Percentiles rank a stretch among this genome's conserved stretches.
These are phyloP conservation scores for Porites australiensis DNA, from an alignment of 64 coral and sea anemone species.

Conservation along the genomic window DNA sequence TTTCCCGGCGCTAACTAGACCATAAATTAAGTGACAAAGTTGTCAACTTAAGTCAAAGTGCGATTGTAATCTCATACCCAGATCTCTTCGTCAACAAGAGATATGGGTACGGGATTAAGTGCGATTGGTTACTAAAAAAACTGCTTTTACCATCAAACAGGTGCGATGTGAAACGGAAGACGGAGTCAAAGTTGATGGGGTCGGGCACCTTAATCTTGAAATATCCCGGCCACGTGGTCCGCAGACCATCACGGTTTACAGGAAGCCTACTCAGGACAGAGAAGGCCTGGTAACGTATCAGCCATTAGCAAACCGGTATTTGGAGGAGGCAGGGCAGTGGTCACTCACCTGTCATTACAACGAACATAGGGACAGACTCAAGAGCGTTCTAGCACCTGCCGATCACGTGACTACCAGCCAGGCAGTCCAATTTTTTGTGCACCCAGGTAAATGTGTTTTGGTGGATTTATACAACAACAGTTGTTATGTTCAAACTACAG, in stretches of 20 bases:
- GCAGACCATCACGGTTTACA: slow-evolving; percentile 62
- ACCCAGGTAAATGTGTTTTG: slow-evolving; percentile 29
- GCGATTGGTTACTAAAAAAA: neutral
- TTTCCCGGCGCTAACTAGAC: no score
- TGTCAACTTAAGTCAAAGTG: no score
- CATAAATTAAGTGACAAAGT: no score
- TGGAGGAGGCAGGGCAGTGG: slow-evolving; percentile 73
- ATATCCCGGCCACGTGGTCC: slow-evolving; percentile 53
- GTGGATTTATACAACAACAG: no score
- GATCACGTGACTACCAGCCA: slow-evolving; percentile 66
- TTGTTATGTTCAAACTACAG: no score
- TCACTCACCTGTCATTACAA: slow-evolving; percentile 68
- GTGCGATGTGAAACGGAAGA: slow-evolving; percentile 83
- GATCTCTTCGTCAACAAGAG: no score
- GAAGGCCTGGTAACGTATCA: slow-evolving; percentile 59
- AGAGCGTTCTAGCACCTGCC: slow-evolving; percentile 56
- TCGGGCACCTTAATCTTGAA: slow-evolving; percentile 62
- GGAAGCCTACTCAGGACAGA: slow-evolving; percentile 75
- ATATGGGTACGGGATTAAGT: no score
- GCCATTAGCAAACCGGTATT: slow-evolving; percentile 45
- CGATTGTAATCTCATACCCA: no score
- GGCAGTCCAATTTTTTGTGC: slow-evolving; percentile 70
- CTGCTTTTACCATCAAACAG: slow-evolving; percentile 7
- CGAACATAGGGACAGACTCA: slow-evolving; percentile 79
- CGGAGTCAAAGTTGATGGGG: slow-evolving; percentile 71